Percentiles rank a stretch among this genome's conserved stretches.
phyloP scores from a whole-genome alignment of 2,113 vertebrate species.

The Danionella cerebrum region DNA sequence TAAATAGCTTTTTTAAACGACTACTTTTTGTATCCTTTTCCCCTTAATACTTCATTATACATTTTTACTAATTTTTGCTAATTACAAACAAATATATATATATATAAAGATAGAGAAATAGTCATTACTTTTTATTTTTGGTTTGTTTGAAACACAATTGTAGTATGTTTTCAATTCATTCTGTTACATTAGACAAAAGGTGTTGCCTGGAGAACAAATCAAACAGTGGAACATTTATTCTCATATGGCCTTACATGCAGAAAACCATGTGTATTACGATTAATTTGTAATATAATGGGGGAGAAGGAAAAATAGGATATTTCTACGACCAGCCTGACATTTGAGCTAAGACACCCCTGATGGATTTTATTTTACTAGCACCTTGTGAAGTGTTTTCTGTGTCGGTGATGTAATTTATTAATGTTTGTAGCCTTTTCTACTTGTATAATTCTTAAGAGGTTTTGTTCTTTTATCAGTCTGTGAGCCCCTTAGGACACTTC shows the following conservation, averaged over 20 bases:
- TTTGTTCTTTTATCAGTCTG: conserved; percentile 85
- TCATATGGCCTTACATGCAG: conserved; percentile 79
- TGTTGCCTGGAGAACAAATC: conserved; percentile 89
- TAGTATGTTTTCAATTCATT: conserved; percentile 22
- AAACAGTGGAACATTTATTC: conserved; percentile 48
- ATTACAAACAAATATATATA: conserved; percentile 65
- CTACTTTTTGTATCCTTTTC: conserved; percentile 84
- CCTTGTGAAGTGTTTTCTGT: conserved; percentile 99
- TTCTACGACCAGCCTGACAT: conserved; percentile 86
- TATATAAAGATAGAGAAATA: conserved; percentile 56
- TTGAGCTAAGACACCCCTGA: conserved; percentile 80
- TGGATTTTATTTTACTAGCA: conserved; percentile 95
- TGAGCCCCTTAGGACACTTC: conserved; percentile 57
- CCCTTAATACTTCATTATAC: conserved; percentile 74
- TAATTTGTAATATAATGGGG: conserved; percentile 54
- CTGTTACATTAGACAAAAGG: conserved; percentile 55
- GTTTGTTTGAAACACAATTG: conserved; percentile 30
- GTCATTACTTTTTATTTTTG: conserved; percentile 46
- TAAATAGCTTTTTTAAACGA: conserved; percentile 97
- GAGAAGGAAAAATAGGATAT: conserved; percentile 48
- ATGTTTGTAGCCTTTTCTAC: conserved; percentile 99
- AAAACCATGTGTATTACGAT: conserved; percentile 66
- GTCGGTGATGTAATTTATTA: conserved; percentile 99
- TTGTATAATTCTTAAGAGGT: conserved; percentile 98
- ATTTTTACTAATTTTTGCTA: conserved; percentile 80